Evolutionary conservation across 2,888 invertebrate species (phyloP).

Genomic region (Rhynchonema sp.): DNA sequence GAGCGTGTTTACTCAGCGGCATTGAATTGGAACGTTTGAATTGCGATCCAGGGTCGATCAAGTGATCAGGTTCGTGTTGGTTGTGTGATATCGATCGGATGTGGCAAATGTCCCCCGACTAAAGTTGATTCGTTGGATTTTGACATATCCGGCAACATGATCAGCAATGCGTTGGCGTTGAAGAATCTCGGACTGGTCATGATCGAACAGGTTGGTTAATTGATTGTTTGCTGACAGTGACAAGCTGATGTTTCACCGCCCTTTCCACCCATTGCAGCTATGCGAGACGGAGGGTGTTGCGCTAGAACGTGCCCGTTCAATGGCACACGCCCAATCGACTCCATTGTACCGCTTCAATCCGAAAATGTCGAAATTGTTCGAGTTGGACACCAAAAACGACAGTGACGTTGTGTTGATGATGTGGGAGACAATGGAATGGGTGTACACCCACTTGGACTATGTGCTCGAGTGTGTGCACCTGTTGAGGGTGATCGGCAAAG

Average conservation of each 20-base stretch:
- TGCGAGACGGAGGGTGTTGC: constrained; percentile 79
- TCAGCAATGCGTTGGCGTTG: constrained; percentile 45
- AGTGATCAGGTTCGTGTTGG: no score
- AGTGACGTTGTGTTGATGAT: constrained; percentile 57
- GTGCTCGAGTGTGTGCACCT: neutral
- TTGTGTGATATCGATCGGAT: no score
- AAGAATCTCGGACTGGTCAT: constrained; percentile 60
- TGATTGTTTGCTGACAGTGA: neutral
- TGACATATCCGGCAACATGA: no score
- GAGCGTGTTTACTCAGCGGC: neutral
- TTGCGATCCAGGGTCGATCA: no score
- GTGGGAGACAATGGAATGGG: no score
- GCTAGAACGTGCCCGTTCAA: constrained; percentile 74
- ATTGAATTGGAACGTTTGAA: no score
- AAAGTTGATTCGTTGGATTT: no score
- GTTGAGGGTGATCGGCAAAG: no score
- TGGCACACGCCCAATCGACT: constrained; percentile 67
- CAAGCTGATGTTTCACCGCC: no score
- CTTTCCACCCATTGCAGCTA: constrained; percentile 43
- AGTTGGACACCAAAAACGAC: constrained; percentile 69
- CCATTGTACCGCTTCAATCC: constrained; percentile 66
- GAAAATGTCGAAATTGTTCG: constrained; percentile 58
- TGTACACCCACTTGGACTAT: neutral
- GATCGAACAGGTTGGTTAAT: constrained; percentile 55
- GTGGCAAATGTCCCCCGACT: no score